Conservation (phyloP, 2,797 vertebrate genomes). For the Premnoplex brunnescens region DNA sequence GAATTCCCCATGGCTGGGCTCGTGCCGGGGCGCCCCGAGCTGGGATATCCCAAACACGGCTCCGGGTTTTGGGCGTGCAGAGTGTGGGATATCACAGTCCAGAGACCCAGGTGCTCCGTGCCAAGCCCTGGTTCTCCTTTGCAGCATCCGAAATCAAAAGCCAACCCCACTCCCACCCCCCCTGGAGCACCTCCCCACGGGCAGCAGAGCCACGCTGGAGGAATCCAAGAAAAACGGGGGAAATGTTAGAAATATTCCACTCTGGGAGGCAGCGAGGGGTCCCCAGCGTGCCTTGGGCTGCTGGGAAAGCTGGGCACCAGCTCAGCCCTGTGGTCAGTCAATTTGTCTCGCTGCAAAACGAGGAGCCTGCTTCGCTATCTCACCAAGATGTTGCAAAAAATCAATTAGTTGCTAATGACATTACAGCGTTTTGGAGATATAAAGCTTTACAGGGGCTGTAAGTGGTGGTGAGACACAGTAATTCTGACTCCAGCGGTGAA, state of each 20-base stretch:
- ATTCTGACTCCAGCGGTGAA: not conserved
- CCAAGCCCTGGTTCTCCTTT: fast-evolving
- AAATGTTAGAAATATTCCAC: fast-evolving
- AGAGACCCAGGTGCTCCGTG: not conserved
- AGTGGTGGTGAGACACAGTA: not conserved
- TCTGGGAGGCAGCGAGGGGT: not conserved
- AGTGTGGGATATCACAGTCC: fast-evolving
- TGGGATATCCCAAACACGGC: not conserved
- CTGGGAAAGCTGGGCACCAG: not conserved
- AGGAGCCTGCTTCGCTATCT: not conserved
- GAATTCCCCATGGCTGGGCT: not conserved
- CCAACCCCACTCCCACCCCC: not conserved
- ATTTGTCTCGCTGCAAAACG: not conserved
- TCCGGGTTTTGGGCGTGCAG: fast-evolving
- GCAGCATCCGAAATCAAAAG: not conserved
- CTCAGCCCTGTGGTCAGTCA: not conserved
- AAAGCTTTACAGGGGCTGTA: not conserved
- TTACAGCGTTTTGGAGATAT: not conserved
- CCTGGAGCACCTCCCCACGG: fast-evolving
- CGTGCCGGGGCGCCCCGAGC: not conserved
- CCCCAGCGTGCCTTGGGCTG: fast-evolving
- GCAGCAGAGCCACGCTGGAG: not conserved
- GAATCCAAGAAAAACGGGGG: not conserved
- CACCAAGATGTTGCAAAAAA: not conserved
- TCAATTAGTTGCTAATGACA: constrained; percentile 17